Percentiles rank a stretch among this genome's conserved stretches.
Conservation (phyloP, 2,888 invertebrate genomes). For the Chouioia cunea region DNA sequence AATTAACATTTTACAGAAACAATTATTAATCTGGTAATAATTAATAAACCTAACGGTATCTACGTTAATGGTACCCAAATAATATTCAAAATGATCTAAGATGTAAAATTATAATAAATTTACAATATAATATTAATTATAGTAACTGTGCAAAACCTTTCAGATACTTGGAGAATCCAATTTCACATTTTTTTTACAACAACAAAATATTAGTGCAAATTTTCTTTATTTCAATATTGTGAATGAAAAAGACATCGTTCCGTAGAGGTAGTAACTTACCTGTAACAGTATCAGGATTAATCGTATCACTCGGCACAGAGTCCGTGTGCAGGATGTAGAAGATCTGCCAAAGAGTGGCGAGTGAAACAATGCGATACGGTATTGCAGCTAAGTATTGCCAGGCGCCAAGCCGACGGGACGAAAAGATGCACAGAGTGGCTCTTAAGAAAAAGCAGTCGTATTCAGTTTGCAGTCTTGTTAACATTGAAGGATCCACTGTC, state of each 20-base stretch:
- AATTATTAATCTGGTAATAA: too few species aligned
- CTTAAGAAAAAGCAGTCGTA: constrained; percentile 81
- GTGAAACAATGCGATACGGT: constrained; percentile 76
- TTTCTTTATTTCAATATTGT: background rate
- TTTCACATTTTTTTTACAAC: too few species aligned
- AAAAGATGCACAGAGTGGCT: constrained; percentile 78
- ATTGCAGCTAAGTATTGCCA: constrained; percentile 87
- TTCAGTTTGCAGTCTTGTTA: constrained; percentile 77
- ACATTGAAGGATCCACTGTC: constrained; percentile 69
- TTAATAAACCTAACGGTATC: too few species aligned
- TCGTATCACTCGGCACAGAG: constrained; percentile 62
- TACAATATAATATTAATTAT: too few species aligned
- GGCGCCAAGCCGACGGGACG: constrained; percentile 79
- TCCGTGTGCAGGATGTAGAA: constrained; percentile 76
- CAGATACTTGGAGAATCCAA: too few species aligned
- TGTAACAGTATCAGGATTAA: constrained; percentile 46
- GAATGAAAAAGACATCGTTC: background rate
- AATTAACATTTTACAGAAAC: background rate
- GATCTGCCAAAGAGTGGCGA: constrained; percentile 75
- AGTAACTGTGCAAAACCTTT: too few species aligned
- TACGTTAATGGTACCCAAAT: too few species aligned
- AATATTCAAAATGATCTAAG: too few species aligned
- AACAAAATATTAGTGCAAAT: too few species aligned
- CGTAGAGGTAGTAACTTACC: constrained; percentile 12
- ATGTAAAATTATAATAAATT: too few species aligned